phyloP scores from a whole-genome alignment of 2,113 vertebrate species.

The Pogonocichla stellata region DNA sequence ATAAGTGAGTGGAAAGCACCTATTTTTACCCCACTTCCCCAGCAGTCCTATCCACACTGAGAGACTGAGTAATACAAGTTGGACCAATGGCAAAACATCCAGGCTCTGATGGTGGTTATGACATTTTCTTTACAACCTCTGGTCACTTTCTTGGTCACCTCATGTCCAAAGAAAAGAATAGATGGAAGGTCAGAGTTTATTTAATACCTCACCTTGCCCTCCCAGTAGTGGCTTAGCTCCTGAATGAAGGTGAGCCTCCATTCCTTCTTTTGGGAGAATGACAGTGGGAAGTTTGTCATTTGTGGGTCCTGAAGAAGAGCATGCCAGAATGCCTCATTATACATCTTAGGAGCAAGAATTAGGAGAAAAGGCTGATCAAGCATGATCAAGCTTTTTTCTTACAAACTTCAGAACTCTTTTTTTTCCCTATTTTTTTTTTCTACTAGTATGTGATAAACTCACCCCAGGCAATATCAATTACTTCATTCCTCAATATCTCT shows the following conservation, averaged over 20 bases:
- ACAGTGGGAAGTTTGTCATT: background rate
- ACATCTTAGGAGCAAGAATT: background rate
- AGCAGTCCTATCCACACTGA: background rate
- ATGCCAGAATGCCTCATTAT: background rate
- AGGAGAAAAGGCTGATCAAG: background rate
- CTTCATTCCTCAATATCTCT: background rate
- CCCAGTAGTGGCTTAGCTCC: background rate
- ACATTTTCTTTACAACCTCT: background rate
- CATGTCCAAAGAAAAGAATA: background rate
- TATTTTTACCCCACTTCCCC: background rate
- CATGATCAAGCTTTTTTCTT: background rate
- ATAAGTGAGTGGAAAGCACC: background rate
- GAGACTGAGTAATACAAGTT: accelerated
- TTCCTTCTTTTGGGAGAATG: background rate
- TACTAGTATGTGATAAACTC: background rate
- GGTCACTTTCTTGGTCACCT: background rate
- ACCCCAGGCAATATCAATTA: background rate
- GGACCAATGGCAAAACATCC: background rate
- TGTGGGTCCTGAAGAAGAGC: background rate
- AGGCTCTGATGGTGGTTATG: background rate
- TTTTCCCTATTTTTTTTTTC: background rate
- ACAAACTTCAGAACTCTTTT: background rate
- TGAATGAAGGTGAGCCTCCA: background rate
- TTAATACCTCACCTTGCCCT: background rate
- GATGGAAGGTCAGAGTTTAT: background rate